A percentile compares a stretch with the other conserved stretches of the same genome.
These are phyloP conservation scores for Cololabis saira DNA, from an alignment of 2,113 vertebrate genomes.

Conservation along the genomic window DNA sequence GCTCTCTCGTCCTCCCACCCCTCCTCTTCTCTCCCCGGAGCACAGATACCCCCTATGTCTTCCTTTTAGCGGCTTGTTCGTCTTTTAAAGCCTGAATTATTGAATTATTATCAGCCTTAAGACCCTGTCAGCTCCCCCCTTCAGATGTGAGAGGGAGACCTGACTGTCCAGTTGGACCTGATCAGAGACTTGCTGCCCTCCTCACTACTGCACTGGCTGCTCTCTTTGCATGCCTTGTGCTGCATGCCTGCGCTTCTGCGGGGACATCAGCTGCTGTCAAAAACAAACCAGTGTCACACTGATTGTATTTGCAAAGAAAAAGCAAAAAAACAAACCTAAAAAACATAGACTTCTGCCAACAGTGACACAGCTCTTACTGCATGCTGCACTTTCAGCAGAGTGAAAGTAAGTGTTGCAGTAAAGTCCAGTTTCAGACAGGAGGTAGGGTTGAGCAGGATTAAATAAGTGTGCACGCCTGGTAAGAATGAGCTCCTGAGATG, in stretches of 20 bases:
- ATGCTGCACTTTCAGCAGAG: constrained; percentile 22
- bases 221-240: constrained; percentile 16
- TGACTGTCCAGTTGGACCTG: constrained; percentile 66
- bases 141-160: constrained; percentile 61
- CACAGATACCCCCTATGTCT: constrained; percentile 11
- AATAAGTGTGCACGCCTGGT: constrained; percentile 56
- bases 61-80: constrained; percentile 25
- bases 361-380: constrained; percentile 2
- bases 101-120: too few species aligned
- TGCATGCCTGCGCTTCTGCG: constrained; percentile 20
- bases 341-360: not conserved
- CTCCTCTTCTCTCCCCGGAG: constrained; percentile 27
- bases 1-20: constrained; percentile 48
- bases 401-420: constrained; percentile 56
- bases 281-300: constrained; percentile 13
- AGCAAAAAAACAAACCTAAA: too few species aligned
- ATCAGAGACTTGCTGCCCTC: constrained; percentile 56
- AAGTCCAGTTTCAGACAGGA: constrained; percentile 45
- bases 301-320: not conserved
- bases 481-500: constrained; percentile 47
- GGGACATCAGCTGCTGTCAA: constrained; percentile 16
- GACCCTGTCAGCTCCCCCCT: constrained; percentile 55
- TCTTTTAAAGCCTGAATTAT: too few species aligned
- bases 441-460: constrained; percentile 49
- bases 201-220: constrained; percentile 26